Conservation (phyloP, 1,140 invertebrate species). For the Papilio polyxenes region DNA sequence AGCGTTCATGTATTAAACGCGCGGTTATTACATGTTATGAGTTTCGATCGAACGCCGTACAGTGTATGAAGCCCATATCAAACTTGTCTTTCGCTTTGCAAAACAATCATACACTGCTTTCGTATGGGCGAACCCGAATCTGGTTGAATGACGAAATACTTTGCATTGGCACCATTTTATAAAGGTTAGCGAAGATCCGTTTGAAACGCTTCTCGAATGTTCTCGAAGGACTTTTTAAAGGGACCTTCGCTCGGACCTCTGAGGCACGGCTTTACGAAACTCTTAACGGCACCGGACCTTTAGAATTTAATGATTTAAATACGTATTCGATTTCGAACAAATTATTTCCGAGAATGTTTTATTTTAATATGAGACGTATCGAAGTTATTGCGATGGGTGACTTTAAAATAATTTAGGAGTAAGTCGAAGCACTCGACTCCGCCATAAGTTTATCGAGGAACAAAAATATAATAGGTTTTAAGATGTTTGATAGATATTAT, state of each 20-base stretch:
- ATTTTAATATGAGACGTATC: slow-evolving; percentile 46
- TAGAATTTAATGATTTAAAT: slow-evolving; percentile 52
- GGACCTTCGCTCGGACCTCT: slow-evolving; percentile 47
- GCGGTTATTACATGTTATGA: slow-evolving; percentile 66
- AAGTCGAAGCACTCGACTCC: slow-evolving; percentile 67
- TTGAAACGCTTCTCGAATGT: slow-evolving; percentile 40
- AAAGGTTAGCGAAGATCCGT: slow-evolving; percentile 46
- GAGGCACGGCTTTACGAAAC: slow-evolving; percentile 77
- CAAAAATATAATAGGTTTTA: slow-evolving; percentile 63
- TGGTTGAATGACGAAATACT: slow-evolving; percentile 63
- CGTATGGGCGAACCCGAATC: slow-evolving; percentile 76
- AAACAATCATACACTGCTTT: slow-evolving; percentile 65
- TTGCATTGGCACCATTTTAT: slow-evolving; percentile 73
- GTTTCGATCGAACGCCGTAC: slow-evolving; percentile 77
- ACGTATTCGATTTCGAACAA: slow-evolving; percentile 64
- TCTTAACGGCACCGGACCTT: slow-evolving; percentile 66
- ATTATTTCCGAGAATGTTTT: slow-evolving; percentile 57
- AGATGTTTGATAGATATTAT: slow-evolving; percentile 49
- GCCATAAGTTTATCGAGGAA: slow-evolving; percentile 72
- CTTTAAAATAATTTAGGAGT: slow-evolving; percentile 54
- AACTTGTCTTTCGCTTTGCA: slow-evolving; percentile 41
- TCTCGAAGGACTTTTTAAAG: slow-evolving; percentile 39
- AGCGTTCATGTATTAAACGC: slow-evolving; percentile 78
- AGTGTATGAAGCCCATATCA: slow-evolving; percentile 64
- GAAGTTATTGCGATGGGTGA: slow-evolving; percentile 14